A percentile compares a stretch with the other conserved stretches of the same genome.
phyloP scores from a whole-genome alignment of 1,140 invertebrate genomes.

The Oryctes rhinoceros region DNA sequence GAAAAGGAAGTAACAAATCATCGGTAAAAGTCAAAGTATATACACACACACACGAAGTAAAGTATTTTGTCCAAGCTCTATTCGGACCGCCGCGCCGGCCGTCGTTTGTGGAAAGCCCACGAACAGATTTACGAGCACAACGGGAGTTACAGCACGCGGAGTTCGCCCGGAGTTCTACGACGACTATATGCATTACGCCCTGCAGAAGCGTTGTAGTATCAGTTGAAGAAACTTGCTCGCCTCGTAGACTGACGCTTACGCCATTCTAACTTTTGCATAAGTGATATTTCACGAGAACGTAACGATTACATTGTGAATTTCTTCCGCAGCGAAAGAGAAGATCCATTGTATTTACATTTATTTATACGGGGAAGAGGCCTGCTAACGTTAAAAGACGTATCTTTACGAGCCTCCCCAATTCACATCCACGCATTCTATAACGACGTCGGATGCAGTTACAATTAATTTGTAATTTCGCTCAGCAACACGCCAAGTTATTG shows the following conservation, averaged over 20 bases:
- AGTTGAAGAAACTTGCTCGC: neutral
- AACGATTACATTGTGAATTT: constrained; percentile 19
- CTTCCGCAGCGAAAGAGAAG: neutral
- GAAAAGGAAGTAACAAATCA: constrained; percentile 33
- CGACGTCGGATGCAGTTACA: constrained; percentile 3
- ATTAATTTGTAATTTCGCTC: constrained; percentile 23
- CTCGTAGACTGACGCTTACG: neutral
- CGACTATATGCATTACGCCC: constrained; percentile 7
- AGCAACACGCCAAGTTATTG: neutral
- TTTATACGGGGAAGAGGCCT: neutral
- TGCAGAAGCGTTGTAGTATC: neutral
- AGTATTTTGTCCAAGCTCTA: constrained; percentile 22
- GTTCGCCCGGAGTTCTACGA: constrained; percentile 1
- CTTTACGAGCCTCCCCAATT: neutral
- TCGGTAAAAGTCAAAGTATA: constrained; percentile 32
- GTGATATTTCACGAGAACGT: constrained; percentile 30
- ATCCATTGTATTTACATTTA: constrained; percentile 32
- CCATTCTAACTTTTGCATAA: constrained; percentile 28
- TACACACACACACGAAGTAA: constrained; percentile 11
- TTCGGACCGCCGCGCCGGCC: neutral
- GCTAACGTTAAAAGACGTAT: neutral
- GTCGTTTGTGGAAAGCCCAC: constrained; percentile 24
- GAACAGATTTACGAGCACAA: constrained; percentile 26
- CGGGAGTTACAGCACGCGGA: constrained; percentile 4
- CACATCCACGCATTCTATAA: neutral